Base-by-base conservation (phyloP, 2,888 invertebrate species). In the Scrobipalpa costella region DNA sequence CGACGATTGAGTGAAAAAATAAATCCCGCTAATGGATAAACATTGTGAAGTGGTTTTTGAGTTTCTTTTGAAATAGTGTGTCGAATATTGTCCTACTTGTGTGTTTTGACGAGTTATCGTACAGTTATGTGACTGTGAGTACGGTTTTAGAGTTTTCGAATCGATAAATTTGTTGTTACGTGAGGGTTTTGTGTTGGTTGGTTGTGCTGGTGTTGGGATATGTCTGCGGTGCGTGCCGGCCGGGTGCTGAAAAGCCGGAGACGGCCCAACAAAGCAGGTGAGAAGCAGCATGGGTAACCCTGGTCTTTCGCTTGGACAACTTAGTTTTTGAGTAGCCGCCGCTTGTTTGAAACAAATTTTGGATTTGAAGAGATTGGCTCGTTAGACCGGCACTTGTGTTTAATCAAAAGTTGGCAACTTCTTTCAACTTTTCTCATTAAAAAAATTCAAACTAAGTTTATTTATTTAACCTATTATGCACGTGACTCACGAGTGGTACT, bases 191-290 rank as follows among this genome's bases (percentile, higher is more conserved):
- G 66, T 36, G 50, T 55, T 70, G 65, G 69, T 69, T 64, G 38
- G 19, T 71, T 63, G 63, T 63, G 47, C 44, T 64, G 57, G 61
- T 19, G 36, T 19, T 49, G 81, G 50, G 61, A 76, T 77, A 90
- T 90, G 90, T 88, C 90, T 67, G 85, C 85, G 69, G 79, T 88
- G 70, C 78, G 87, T 69, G 79, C 83, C 70, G 88, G 90, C 70
- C 86, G 90, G 65, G 88, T 91, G 68, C 79, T 82, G 70, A 91
- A 90, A 74, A 84, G 79, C 70, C 83, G 80, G 84, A 83, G 68
- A 77, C 79, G 74, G 84, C 75, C 71, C 83, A 84, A 73, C 81
- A 58, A 58, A 17, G 33, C 88, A 90, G 90, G 90, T 91, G 88
- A 79, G 83, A 73, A 73, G 69, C 72, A 67, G 75, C 70, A 72